Conservation (phyloP, 2,113 vertebrate species). For the Istiophorus platypterus region DNA sequence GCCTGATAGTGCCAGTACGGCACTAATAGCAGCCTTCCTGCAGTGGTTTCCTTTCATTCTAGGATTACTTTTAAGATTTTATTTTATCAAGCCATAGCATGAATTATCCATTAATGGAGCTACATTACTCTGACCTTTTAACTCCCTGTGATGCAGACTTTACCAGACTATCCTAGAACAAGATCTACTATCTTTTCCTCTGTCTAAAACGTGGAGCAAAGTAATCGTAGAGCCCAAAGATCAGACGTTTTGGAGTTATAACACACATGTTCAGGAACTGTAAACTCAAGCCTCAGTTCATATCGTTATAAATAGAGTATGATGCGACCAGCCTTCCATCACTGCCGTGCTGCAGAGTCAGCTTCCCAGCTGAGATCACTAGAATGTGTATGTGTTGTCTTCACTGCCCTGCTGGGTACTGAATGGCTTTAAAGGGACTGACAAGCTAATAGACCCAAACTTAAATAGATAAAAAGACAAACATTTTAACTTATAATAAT, state of each 20-base stretch:
- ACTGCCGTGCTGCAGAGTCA: slow-evolving; percentile 12
- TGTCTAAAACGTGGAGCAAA: slow-evolving; percentile 8
- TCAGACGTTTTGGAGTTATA: not conserved
- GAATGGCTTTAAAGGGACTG: not conserved
- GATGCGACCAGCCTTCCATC: slow-evolving; percentile 26
- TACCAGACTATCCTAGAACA: slow-evolving; percentile 12
- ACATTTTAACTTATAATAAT: not conserved
- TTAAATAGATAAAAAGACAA: not conserved
- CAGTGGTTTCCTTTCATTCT: slow-evolving; percentile 22
- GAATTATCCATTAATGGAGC: slow-evolving; percentile 39
- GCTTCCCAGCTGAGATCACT: not conserved
- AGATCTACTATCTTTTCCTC: not conserved
- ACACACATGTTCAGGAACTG: not conserved
- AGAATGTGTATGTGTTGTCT: slow-evolving; percentile 5
- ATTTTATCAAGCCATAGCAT: slow-evolving; percentile 30
- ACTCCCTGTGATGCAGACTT: slow-evolving; percentile 25
- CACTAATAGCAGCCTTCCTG: slow-evolving; percentile 4
- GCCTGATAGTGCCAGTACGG: not conserved
- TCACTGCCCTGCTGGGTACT: not conserved
- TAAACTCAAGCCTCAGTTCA: slow-evolving; percentile 18
- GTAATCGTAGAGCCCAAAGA: not conserved
- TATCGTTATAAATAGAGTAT: slow-evolving; percentile 19
- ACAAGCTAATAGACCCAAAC: slow-evolving; percentile 1
- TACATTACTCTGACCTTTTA: slow-evolving; percentile 46
- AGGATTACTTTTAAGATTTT: slow-evolving; percentile 33